A percentile compares a stretch with the other conserved stretches of the same genome.
Conservation (phyloP, 2,888 invertebrate genomes). For the Drosophila melanosoma region DNA sequence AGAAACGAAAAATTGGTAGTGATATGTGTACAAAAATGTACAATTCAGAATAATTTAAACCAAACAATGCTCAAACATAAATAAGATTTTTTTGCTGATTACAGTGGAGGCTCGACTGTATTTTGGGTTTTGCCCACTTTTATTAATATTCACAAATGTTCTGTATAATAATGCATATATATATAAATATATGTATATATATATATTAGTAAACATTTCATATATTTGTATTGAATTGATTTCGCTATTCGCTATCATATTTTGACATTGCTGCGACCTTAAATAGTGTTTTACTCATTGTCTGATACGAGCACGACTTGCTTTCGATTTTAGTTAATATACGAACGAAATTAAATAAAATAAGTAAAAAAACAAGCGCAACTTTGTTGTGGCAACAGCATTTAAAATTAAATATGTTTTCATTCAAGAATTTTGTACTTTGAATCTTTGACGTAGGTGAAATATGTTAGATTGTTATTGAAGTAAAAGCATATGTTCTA, state of each 20-base stretch:
- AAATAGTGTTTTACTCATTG: conserved; percentile 23
- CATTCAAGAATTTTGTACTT: conserved; percentile 14
- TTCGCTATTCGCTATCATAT: neutral
- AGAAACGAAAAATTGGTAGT: neutral
- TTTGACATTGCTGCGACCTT: conserved; percentile 54
- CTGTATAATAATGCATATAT: neutral
- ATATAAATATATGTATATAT: neutral
- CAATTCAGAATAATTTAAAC: neutral
- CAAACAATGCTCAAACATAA: neutral
- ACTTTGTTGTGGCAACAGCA: conserved; percentile 1
- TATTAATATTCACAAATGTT: neutral
- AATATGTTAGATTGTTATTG: neutral
- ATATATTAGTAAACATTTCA: conserved; percentile 2
- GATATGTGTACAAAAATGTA: neutral
- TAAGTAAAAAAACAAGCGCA: conserved; percentile 15
- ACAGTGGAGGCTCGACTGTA: conserved; percentile 31
- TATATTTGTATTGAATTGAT: neutral
- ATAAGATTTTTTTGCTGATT: conserved; percentile 11
- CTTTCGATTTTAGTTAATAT: conserved; percentile 17
- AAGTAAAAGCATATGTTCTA: neutral
- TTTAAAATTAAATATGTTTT: conserved; percentile 3
- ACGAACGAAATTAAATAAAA: conserved; percentile 7
- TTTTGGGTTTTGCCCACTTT: neutral
- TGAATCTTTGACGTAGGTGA: conserved; percentile 13
- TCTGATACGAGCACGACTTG: conserved; percentile 11